These are phyloP conservation scores for Cossypha caffra DNA, from an alignment of 2,797 vertebrate genomes.

Conservation along the genomic window DNA sequence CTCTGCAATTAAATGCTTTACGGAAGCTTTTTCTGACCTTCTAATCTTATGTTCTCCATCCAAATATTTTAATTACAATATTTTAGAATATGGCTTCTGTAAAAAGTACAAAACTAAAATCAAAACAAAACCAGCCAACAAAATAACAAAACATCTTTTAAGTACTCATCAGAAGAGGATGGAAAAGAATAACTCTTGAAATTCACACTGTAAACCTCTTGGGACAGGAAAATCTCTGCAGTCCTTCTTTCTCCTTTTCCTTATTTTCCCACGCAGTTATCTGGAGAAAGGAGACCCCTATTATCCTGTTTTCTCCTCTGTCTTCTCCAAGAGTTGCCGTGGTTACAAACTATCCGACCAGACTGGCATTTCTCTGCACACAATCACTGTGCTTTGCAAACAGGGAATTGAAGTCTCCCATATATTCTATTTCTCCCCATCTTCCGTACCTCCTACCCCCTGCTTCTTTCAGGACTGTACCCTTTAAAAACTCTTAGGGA, in stretches of 20 bases:
- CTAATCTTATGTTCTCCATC: background rate
- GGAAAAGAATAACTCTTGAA: background rate
- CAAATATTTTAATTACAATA: background rate
- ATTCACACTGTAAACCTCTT: background rate
- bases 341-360: background rate
- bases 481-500: background rate
- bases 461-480: background rate
- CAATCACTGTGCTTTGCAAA: background rate
- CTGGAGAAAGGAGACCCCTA: background rate
- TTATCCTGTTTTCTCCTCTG: background rate
- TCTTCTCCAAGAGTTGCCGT: background rate
- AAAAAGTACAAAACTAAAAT: background rate
- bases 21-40: background rate
- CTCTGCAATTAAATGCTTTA: background rate
- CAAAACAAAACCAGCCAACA: background rate
- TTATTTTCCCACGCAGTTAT: background rate
- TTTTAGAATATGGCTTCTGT: background rate
- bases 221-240: background rate
- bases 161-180: background rate
- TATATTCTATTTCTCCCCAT: background rate
- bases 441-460: too few species aligned
- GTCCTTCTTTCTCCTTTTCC: background rate
- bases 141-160: background rate
- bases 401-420: background rate
- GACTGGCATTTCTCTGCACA: background rate